phyloP scores from a whole-genome alignment of 2,888 invertebrate species.

The Caenorhabditis sp. region DNA sequence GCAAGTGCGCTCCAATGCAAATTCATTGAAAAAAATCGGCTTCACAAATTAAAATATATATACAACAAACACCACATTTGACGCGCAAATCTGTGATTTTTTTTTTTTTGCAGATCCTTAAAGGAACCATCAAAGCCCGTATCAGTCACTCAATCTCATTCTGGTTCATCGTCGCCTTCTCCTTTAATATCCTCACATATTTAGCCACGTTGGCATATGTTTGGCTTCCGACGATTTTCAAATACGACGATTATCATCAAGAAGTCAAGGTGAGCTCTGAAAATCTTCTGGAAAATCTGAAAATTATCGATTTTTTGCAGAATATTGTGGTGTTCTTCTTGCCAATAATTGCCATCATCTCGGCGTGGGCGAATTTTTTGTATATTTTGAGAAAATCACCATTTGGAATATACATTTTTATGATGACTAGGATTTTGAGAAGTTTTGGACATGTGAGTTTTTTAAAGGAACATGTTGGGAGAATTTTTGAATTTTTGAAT shows the following conservation, averaged over 20 bases:
- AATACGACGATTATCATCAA: constrained; percentile 63
- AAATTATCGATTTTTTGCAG: too few species aligned
- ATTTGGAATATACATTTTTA: constrained; percentile 69
- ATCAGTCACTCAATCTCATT: constrained; percentile 40
- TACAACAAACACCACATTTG: too few species aligned
- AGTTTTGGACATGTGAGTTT: constrained; percentile 60
- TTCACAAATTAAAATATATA: not conserved
- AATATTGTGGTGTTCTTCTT: constrained; percentile 63
- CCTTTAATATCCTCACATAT: constrained; percentile 64
- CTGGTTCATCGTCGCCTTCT: constrained; percentile 64
- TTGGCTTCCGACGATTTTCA: constrained; percentile 64
- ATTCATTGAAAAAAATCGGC: too few species aligned
- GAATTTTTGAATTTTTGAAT: too few species aligned
- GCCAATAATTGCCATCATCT: constrained; percentile 67
- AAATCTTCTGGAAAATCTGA: not conserved
- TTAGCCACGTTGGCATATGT: constrained; percentile 61
- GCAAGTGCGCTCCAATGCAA: too few species aligned
- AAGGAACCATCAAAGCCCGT: constrained; percentile 61
- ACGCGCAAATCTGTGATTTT: not conserved
- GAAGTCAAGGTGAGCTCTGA: constrained; percentile 54
- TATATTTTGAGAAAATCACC: constrained; percentile 61
- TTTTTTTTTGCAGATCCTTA: constrained; percentile 55
- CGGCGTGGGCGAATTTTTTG: constrained; percentile 65
- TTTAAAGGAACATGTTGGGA: too few species aligned
- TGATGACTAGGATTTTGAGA: constrained; percentile 68